Percentiles rank a stretch among this genome's conserved stretches.
Evolutionary conservation across 1,140 invertebrate genomes (phyloP).

Genomic region (Artemia franciscana): DNA sequence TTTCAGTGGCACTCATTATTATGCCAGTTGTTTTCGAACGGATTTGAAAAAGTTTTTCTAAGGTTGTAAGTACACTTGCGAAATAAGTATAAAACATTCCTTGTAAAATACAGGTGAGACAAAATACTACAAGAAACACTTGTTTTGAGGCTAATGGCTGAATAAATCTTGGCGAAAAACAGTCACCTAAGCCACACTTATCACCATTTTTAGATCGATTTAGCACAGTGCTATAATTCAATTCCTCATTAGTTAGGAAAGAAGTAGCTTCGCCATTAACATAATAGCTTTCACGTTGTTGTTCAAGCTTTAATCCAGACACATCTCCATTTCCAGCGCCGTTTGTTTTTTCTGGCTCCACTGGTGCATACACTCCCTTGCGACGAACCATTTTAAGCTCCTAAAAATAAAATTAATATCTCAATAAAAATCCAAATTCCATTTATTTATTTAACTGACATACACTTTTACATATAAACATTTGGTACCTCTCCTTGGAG

Average conservation of each 20-base stretch:
- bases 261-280: neutral
- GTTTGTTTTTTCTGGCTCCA: neutral
- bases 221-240: neutral
- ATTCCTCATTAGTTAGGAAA: neutral
- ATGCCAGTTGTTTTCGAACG: conserved; percentile 82
- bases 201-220: conserved; percentile 15
- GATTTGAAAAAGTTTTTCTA: conserved; percentile 86
- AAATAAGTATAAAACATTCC: conserved; percentile 90
- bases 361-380: neutral
- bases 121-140: conserved; percentile 63
- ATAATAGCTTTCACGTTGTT: neutral
- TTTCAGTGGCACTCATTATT: conserved; percentile 77
- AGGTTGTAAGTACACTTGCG: conserved; percentile 84
- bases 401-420: too few relatives aligned
- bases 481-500: too few relatives aligned
- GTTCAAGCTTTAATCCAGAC: neutral
- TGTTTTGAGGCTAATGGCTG: conserved; percentile 63
- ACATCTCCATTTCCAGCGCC: neutral
- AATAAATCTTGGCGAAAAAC: conserved; percentile 35
- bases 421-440: too few relatives aligned
- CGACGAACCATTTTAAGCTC: neutral
- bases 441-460: too few relatives aligned
- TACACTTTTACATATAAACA: too few relatives aligned
- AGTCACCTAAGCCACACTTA: conserved; percentile 41
- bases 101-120: conserved; percentile 20